A percentile compares a stretch with the other conserved stretches of the same genome.
Conservation (phyloP, 2,797 vertebrate genomes). For the Lepilemur septentrionalis region DNA sequence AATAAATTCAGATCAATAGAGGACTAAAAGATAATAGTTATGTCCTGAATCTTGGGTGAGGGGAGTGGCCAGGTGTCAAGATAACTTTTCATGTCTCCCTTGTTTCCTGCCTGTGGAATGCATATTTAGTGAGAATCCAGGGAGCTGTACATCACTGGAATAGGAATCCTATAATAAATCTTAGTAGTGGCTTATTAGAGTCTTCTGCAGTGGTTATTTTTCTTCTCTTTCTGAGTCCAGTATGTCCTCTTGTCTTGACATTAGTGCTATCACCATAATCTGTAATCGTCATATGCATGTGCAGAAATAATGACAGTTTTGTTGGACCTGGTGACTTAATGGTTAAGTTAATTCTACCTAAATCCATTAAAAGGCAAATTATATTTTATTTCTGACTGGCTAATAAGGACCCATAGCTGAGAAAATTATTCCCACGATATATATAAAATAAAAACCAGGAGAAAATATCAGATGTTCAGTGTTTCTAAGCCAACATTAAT, state of each 20-base stretch:
- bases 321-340: background rate
- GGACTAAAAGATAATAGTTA: background rate
- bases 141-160: background rate
- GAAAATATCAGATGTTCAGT: background rate
- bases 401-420: background rate
- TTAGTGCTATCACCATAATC: background rate
- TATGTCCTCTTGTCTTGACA: background rate
- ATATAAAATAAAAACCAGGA: background rate
- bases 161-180: background rate
- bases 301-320: background rate
- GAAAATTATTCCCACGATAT: background rate
- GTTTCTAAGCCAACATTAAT: background rate
- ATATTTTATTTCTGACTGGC: background rate
- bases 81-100: background rate
- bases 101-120: background rate
- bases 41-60: background rate
- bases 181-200: background rate
- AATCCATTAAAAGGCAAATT: background rate
- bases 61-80: background rate
- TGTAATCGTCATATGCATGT: background rate
- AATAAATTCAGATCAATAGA: background rate
- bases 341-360: background rate
- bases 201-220: background rate
- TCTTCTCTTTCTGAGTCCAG: background rate
- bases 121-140: background rate